Base-by-base conservation (phyloP, 2,888 invertebrate genomes). In the Stenolophus ochropezus region DNA sequence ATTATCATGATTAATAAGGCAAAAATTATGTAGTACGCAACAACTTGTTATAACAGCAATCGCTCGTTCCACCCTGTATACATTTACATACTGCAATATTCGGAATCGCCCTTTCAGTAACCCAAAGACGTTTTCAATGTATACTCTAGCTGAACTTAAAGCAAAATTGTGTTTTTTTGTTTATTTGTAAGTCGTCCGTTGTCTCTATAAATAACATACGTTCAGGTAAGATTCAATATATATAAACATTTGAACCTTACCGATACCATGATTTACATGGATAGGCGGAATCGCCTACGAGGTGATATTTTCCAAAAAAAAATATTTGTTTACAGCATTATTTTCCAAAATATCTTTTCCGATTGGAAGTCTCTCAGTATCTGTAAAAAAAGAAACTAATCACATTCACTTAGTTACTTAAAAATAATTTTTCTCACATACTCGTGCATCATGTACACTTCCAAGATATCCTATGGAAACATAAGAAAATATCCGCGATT, bases 211-310 rank as follows among this genome's bases (percentile, higher is more conserved):
- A 53, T 5, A 18, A 16, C 1, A 8, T 27, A 27, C n/a, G 5
- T 27, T 4, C 5, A 27, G 3, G 3, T 27, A 27, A 27, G 5
- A 27, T n/a, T n/a, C n/a, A 27, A 27, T 27, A 27, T 27, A 27
- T 27, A 23, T 61, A 1, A 61, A 23, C 27, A 14, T 3, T 61
- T 23, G 2, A 74, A 42, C 14, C 58, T 51, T 47, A 81, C 21
- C 11, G 47, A 18, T 27, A 27, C 81, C 74, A 81, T 14, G 11
- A 4, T 16, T 42, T 74, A 6, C 53, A 25, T 8, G 74, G 74
- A 61, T 81, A 81, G 5, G 74, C 74, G 4, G 56, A 53, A 49
- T 81, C 74, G 1, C 81, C 61, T 5, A 81, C 23, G 16, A 81
- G 16, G 58, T 81, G 81, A 47, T 73, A 74, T 14, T 56, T 8